A percentile compares a stretch with the other conserved stretches of the same genome.
phyloP scores from a whole-genome alignment of 2,113 vertebrate genomes.

The Alectura lathami region DNA sequence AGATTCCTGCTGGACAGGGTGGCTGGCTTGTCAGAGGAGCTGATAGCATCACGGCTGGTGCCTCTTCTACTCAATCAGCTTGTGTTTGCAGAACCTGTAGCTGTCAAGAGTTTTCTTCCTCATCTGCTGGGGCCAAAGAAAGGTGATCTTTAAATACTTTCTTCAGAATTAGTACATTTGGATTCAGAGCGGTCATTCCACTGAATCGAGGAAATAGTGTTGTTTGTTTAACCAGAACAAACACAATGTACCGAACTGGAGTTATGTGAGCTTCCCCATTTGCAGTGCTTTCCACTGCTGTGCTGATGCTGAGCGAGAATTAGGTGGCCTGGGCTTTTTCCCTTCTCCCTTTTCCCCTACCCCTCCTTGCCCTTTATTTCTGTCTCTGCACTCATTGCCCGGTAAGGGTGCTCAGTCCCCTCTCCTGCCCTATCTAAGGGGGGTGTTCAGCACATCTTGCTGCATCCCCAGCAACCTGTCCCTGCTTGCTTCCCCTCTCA shows the following conservation, averaged over 20 bases:
- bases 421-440: not conserved
- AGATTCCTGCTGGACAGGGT: constrained; percentile 93
- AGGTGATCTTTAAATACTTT: constrained; percentile 76
- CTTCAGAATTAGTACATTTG: not conserved
- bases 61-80: constrained; percentile 92
- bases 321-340: not conserved
- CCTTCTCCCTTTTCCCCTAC: not conserved
- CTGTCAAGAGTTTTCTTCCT: constrained; percentile 97
- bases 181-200: not conserved
- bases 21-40: constrained; percentile 88
- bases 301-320: not conserved
- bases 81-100: constrained; percentile 94
- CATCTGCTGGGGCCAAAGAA: constrained; percentile 93
- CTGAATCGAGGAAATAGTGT: not conserved
- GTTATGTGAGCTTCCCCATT: not conserved
- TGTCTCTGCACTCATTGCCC: not conserved
- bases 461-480: not conserved
- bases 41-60: constrained; percentile 88
- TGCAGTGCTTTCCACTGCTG: not conserved
- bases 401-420: not conserved
- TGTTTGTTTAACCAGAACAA: not conserved
- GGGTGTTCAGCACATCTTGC: not conserved
- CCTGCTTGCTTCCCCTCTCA: not conserved
- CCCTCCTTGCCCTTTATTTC: not conserved
- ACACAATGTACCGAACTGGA: not conserved